Evolutionary conservation across 30 jellyfish, hydroid and myxozoan genomes (phyloP), one percentile per base, ranked within the genome.

Genomic region (Turritopsis rubra): DNA sequence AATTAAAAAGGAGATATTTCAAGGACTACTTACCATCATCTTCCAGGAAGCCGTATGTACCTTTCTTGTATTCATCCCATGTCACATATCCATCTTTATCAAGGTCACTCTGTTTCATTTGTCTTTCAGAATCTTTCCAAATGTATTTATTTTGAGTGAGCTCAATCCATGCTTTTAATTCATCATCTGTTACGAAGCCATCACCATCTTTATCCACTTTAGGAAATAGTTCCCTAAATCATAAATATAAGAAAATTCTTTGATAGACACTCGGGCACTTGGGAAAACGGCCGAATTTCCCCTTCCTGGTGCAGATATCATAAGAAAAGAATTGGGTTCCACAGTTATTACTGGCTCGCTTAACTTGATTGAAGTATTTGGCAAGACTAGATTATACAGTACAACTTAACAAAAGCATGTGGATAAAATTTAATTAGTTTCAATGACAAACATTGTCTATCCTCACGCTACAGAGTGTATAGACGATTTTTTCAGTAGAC

Each of bases 181-280:
- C 97, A 17, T 87, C 88, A 54, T 86, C 93, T 20, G 97, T 86
- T 74, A 91, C 97, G 72, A 76, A 83, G 28, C 97, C 97, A 87
- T 91, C 97, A 0, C 72, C 71, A 80, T 91, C 89, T 73, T 87
- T 86, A 91, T 91, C 97, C 31, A 91, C 91, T 54, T 84, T 91
- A 25, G 79, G 81, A 76, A 86, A 89, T 24, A 91, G 91, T 52
- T 91, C 83, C 79, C 97, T 91, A 68, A 53, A 75, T 30, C 31
- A 20, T 29, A 65, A 29, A 81, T 21, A 26, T 13, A 17, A 68
- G 9, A 68, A 9, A 9, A 23, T 68, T 1, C 77, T 68, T 23
- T 60, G 73, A 60, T 18, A 18, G 19, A 18, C 18, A 54, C n/a
- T 54, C 19, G 0, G 21, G 21, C 21, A 0, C 0, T 21, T 60